Base-by-base conservation (phyloP, 2,888 invertebrate genomes). In the Craniophora ligustri region DNA sequence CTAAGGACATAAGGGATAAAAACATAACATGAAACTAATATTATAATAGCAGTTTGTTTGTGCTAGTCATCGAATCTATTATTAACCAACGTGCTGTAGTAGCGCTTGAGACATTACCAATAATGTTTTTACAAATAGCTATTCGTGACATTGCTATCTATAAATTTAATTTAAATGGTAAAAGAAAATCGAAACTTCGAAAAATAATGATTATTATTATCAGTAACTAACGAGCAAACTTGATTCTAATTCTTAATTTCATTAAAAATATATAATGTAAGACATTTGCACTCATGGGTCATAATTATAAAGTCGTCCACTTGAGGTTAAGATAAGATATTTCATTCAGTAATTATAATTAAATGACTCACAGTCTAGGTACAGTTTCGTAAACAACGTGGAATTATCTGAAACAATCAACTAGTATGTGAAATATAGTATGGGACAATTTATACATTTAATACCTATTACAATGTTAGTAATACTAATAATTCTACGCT, bases 301-400 rank as follows among this genome's bases (percentile, higher is more conserved):
- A 26, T n/a, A n/a, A n/a, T n/a, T n/a, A 26, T n/a, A 26, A 10
- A 26, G 26, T 4, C 26, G 19, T 44, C 40, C 3, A 39, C 18
- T 46, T 47, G 2, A 44, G 15, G 5, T 23, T 34, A 15, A 39
- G 31, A 44, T 51, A 51, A 42, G 38, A 47, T 47, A 41, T 11
- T 16, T 31, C 35, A 67, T 44, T 40, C 14, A 13, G 10, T 31
- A 31, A 21, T 60, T 48, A 62, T 67, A 53, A 61, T 47, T 53
- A 51, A 42, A n/a, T 67, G 63, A 53, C 42, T 67, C 68, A 67
- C 16, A 8, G 36, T 36, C 16, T 19, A 35, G 23, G 32, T 42
- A 42, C 39, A 11, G 32, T 53, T 67, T 30, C 11, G 15, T 11
- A 47, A 56, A 14, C 6, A 2, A 15, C 2, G 8, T 40, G 35